Base-by-base conservation (phyloP, 2,797 vertebrate species). In the Holocentrus rufus region DNA sequence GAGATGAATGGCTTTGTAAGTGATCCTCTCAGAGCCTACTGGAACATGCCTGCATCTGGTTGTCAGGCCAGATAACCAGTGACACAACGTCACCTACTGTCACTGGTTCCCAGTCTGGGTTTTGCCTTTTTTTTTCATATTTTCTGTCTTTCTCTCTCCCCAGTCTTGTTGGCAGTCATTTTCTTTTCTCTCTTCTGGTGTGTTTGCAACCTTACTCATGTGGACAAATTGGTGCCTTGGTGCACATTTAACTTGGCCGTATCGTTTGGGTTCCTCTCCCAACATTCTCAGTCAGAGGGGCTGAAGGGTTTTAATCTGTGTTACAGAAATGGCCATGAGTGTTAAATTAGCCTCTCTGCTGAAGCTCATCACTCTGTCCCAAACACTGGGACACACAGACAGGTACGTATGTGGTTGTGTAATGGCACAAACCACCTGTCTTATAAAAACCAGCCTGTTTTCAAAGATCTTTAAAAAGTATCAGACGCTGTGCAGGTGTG, bases 1-100 rank as follows among this genome's bases (percentile, higher is more conserved):
- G 85, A 92, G 87, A 78, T 86, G 87, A 91, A 72, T 50, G 64
- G 76, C 77, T 85, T 81, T 85, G 69, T 73, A 80, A 85, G 74
- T 14, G 55, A 62, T 73, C 55, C 77, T 76, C 66, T 77, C 61
- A 61, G 30, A 50, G 70, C 76, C 74, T 34, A 18, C 55, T 73
- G 54, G 65, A 78, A 81, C 56, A 69, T 61, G 72, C 53, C 39
- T 59, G 53, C 46, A 60, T 50, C 47, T 67, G 60, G 61, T 74
- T 85, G 49, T 47, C 44, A 39, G 65, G 34, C 66, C 56, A 70
- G 47, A 69, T 75, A 72, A 64, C 65, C 81, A 58, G 54, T 61
- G 61, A 76, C 74, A 66, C 64, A 69, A 72, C 63, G 60, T 85
- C 68, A 69, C 54, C 44, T 60, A 31, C 44, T 69, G 22, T 63